phyloP scores from a whole-genome alignment of 1,140 invertebrate genomes.

The Catajapyx aquilonaris region DNA sequence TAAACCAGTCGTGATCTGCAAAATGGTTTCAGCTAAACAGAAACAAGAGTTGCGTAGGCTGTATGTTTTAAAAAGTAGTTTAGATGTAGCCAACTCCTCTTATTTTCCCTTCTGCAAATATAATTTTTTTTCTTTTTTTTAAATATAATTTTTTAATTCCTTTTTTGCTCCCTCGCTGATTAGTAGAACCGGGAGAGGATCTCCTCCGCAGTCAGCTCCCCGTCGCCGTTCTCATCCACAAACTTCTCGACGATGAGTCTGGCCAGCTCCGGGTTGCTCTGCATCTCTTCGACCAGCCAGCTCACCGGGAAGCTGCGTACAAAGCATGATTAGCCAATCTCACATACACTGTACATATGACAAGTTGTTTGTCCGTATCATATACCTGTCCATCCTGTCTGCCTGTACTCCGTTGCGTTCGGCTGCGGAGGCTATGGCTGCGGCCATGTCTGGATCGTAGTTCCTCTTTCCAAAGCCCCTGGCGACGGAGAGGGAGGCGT shows the following conservation, averaged over 20 bases:
- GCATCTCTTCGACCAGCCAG: conserved; percentile 31
- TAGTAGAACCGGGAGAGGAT: conserved; percentile 4
- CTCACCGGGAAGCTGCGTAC: conserved; percentile 22
- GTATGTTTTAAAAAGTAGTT: too few species aligned
- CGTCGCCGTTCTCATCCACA: conserved; percentile 31
- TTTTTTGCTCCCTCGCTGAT: conserved; percentile 21
- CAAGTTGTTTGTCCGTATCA: not conserved
- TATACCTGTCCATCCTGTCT: not conserved
- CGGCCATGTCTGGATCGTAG: conserved; percentile 10
- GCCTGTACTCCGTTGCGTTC: not conserved
- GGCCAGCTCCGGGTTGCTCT: conserved; percentile 30
- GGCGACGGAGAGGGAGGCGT: conserved; percentile 29
- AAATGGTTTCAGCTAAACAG: too few species aligned
- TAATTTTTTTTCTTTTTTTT: not conserved
- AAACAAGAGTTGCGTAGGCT: too few species aligned
- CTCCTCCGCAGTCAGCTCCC: conserved; percentile 13
- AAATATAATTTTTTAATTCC: conserved; percentile 17
- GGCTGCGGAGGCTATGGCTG: conserved; percentile 15
- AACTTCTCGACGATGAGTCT: conserved; percentile 30
- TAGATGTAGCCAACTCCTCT: not conserved
- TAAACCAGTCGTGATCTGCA: too few species aligned
- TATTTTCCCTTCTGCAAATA: not conserved
- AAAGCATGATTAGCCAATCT: conserved; percentile 3
- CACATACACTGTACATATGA: not conserved
- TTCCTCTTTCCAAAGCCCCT: conserved; percentile 33